These are phyloP conservation scores for Rosalia funebris DNA, from an alignment of 2,888 invertebrate species.

Conservation along the genomic window DNA sequence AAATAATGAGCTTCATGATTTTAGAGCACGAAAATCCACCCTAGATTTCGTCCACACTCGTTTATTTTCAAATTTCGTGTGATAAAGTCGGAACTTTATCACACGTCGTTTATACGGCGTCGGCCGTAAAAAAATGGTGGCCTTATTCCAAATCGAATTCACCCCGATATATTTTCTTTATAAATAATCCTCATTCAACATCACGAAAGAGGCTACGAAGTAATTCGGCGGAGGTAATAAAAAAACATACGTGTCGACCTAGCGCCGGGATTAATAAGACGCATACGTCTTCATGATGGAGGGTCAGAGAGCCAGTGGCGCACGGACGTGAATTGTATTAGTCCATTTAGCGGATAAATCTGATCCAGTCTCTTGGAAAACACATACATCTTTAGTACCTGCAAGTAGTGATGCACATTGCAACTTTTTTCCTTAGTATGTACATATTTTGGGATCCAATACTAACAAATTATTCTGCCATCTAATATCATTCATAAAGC, in stretches of 20 bases:
- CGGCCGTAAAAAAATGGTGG: constrained; percentile 16
- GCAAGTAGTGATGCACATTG: too few relatives aligned
- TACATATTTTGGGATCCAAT: too few relatives aligned
- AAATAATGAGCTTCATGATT: constrained; percentile 24
- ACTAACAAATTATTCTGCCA: too few relatives aligned
- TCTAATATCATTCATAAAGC: too few relatives aligned
- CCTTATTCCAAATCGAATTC: constrained; percentile 24
- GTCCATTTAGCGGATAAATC: too few relatives aligned
- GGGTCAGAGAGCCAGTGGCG: constrained; percentile 16
- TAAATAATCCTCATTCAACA: constrained; percentile 22
- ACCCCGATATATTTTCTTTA: constrained; percentile 25
- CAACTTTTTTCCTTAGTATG: too few relatives aligned
- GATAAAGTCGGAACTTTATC: constrained; percentile 18
- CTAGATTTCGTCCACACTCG: background rate
- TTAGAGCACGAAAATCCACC: constrained; percentile 20
- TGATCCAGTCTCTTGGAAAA: too few relatives aligned
- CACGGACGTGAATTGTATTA: too few relatives aligned
- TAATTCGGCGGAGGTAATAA: constrained; percentile 23
- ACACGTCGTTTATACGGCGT: too few relatives aligned
- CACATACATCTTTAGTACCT: too few relatives aligned
- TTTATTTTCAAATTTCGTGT: constrained; percentile 14
- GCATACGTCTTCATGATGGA: constrained; percentile 41
- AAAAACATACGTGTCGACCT: constrained; percentile 34
- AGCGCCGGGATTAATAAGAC: constrained; percentile 39
- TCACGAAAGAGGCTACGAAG: constrained; percentile 18